Percentiles rank a stretch among this genome's conserved stretches.
phyloP scores from a whole-genome alignment of 2,888 invertebrate genomes.

The Dryocosmus kuriphilus region DNA sequence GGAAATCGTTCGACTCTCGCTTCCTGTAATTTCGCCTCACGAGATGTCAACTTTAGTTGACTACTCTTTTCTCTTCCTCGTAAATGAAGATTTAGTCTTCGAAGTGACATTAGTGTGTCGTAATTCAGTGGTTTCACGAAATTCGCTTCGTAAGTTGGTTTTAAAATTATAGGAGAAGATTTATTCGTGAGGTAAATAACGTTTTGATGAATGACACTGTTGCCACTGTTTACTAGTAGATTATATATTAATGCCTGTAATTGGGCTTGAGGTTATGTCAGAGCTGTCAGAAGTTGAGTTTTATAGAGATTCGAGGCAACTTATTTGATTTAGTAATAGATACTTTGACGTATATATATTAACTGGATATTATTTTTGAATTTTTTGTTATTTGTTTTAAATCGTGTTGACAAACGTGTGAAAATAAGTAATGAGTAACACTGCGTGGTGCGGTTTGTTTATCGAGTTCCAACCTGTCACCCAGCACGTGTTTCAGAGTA shows the following conservation, averaged over 20 bases:
- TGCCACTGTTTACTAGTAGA: no score
- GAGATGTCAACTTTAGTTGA: background rate
- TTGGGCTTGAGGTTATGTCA: background rate
- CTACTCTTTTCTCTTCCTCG: background rate
- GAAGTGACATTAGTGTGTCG: constrained; percentile 1
- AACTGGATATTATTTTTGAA: background rate
- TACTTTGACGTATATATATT: background rate
- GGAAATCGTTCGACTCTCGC: background rate
- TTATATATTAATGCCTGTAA: background rate
- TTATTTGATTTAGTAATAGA: background rate
- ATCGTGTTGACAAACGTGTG: background rate
- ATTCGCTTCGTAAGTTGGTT: background rate
- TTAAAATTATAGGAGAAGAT: background rate
- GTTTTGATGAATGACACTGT: background rate
- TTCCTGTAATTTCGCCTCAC: background rate
- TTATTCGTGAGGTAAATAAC: background rate
- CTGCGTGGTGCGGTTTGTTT: background rate
- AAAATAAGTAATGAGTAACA: background rate
- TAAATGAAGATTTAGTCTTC: constrained; percentile 18
- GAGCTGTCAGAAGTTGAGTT: background rate
- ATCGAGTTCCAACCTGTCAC: constrained; percentile 10
- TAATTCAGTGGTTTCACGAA: background rate
- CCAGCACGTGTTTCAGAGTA: constrained; percentile 25
- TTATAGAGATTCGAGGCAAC: background rate
- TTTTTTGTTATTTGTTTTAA: background rate